Base-by-base conservation (phyloP, 2,113 vertebrate species). In the Pyrgilauda ruficollis region DNA sequence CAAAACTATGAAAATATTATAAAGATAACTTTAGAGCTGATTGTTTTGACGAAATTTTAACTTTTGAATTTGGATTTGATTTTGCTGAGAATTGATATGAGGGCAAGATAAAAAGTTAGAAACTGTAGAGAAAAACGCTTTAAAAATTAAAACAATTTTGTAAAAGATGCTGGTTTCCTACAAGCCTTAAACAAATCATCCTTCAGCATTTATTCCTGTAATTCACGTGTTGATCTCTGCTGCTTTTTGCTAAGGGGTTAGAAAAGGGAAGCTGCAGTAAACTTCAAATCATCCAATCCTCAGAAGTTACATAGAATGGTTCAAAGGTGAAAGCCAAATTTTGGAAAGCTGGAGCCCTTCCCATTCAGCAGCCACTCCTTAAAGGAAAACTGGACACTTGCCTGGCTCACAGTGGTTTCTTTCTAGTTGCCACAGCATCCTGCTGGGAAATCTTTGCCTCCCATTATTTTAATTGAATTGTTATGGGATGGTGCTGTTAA, bases 401-500 rank as follows among this genome's bases (percentile, higher is more conserved):
- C 92, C 91, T 58, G 56, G 82, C 47, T 86, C 68, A 11, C 2
- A 4, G 47, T 44, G 55, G 31, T 91, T 96, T 76, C 56, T 85
- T 66, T 67, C 33, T 50, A 26, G 43, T 78, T 91, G 59, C 55
- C 44, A 44, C 85, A 88, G 72, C 50, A 69, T 94, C 85, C 88
- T 96, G 66, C 93, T 86, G 93, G 76, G 69, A 94, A 81, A 84
- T 81, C n/a, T 87, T 87, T 82, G 66, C 80, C 37, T 92, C 37
- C 31, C 62, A 5, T 81, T 88, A 90, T 74, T 88, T 88, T 44
- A 86, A 91, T 83, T 87, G 78, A 82, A 58, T 89, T 90, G 15
- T 56, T 75, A 37, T 49, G 68, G 39, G 43, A 50, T 59, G 28
- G 33, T 88, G 68, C 75, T 96, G 43, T 73, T 96, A 62, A 80